These are phyloP conservation scores for Corythaeola cristata DNA, from an alignment of 2,113 vertebrate genomes.

Conservation along the genomic window DNA sequence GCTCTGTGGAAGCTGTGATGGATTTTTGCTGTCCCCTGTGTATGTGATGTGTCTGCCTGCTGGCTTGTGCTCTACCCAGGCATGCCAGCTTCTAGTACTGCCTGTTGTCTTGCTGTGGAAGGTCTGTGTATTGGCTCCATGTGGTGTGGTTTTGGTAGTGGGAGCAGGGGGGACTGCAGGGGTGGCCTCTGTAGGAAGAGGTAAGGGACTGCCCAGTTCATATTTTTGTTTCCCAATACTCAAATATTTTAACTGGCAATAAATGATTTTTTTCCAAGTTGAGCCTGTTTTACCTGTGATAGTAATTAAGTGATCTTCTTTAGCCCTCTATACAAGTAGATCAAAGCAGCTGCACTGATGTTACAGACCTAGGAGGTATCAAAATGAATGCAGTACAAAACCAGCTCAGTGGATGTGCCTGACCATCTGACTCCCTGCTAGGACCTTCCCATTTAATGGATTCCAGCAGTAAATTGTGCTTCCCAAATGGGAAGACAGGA, in stretches of 20 bases:
- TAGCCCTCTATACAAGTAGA: neutral
- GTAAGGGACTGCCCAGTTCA: neutral
- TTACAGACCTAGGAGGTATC: neutral
- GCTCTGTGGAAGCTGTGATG: neutral
- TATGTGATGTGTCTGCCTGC: neutral
- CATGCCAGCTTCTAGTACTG: neutral
- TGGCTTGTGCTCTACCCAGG: neutral
- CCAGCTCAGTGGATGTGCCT: neutral
- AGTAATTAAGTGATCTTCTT: neutral
- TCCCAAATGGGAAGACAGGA: neutral
- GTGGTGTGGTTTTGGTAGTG: neutral
- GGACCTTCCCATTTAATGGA: neutral
- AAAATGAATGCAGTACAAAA: neutral
- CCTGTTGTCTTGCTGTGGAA: neutral
- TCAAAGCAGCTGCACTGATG: neutral
- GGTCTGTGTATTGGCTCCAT: neutral
- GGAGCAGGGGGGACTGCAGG: rapidly evolving
- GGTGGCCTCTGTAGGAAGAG: neutral
- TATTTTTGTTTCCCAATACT: neutral
- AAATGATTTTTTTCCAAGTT: neutral
- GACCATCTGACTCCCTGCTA: neutral
- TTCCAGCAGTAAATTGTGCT: neutral
- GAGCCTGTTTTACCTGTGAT: neutral
- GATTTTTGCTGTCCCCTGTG: neutral
- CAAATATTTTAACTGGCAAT: neutral